Percentiles rank a stretch among this genome's conserved stretches.
Conservation (phyloP, 2,888 invertebrate genomes). For the Pseudeuparius sepicola region DNA sequence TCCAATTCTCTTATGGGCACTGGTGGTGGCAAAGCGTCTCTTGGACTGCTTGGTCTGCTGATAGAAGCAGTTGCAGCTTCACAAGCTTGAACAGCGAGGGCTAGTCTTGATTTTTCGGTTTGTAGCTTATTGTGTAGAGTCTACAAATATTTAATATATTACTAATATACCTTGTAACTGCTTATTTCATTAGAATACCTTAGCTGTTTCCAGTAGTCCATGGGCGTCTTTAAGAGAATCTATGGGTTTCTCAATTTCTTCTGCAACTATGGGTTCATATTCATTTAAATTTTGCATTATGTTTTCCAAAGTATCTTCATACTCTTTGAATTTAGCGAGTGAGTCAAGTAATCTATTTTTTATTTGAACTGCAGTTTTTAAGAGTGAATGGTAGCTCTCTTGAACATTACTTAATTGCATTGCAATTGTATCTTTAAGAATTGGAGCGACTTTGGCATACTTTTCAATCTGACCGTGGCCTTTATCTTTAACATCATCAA, state of each 20-base stretch:
- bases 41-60: conserved; percentile 81
- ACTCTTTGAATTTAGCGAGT: conserved; percentile 84
- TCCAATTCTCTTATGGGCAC: conserved; percentile 76
- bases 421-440: conserved; percentile 68
- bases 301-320: conserved; percentile 80
- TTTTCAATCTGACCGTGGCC: conserved; percentile 76
- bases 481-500: conserved; percentile 74
- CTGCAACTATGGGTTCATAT: conserved; percentile 66
- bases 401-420: conserved; percentile 83
- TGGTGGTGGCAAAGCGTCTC: conserved; percentile 75
- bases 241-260: conserved; percentile 63
- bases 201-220: conserved; percentile 62
- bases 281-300: conserved; percentile 72
- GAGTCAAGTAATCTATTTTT: conserved; percentile 81
- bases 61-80: conserved; percentile 88
- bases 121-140: conserved; percentile 77
- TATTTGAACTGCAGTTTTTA: conserved; percentile 85
- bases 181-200: too few relatives aligned
- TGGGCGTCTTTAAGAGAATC: conserved; percentile 65
- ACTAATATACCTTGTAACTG: too few relatives aligned
- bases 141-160: too few relatives aligned
- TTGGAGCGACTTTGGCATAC: conserved; percentile 61
- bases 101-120: conserved; percentile 75
- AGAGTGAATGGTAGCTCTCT: conserved; percentile 83
- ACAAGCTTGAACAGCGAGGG: conserved; percentile 83